These are phyloP conservation scores for Tragelaphus scriptus DNA, from an alignment of 2,113 vertebrate species.

Conservation along the genomic window DNA sequence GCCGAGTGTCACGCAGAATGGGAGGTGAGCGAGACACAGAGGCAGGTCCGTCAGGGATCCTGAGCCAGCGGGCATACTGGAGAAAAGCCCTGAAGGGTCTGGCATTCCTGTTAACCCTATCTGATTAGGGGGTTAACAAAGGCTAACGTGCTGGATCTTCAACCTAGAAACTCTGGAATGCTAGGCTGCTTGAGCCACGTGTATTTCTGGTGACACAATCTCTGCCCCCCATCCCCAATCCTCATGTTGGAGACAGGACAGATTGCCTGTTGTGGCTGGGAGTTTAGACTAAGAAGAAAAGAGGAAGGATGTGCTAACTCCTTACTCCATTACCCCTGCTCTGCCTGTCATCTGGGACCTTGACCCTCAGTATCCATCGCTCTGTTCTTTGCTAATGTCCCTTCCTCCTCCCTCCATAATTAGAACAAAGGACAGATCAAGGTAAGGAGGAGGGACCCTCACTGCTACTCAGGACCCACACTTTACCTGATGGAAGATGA, in stretches of 20 bases:
- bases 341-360: neutral
- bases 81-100: neutral
- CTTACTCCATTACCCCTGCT: neutral
- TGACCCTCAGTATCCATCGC: neutral
- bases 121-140: neutral
- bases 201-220: neutral
- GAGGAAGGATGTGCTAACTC: neutral
- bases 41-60: neutral
- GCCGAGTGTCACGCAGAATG: neutral
- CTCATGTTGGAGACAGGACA: neutral
- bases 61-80: neutral
- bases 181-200: neutral
- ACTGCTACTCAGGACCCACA: neutral
- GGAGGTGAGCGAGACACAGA: neutral
- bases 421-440: neutral
- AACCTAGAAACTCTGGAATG: neutral
- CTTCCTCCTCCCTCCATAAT: neutral
- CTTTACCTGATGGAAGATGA: neutral
- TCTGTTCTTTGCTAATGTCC: neutral
- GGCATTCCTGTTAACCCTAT: neutral
- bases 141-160: neutral
- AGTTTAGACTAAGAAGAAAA: neutral
- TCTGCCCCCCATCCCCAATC: rapidly evolving
- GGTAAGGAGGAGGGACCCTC: neutral
- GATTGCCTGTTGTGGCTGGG: neutral